Evolutionary conservation across 2,113 vertebrate species (phyloP).

Genomic region (Centropristis striata): DNA sequence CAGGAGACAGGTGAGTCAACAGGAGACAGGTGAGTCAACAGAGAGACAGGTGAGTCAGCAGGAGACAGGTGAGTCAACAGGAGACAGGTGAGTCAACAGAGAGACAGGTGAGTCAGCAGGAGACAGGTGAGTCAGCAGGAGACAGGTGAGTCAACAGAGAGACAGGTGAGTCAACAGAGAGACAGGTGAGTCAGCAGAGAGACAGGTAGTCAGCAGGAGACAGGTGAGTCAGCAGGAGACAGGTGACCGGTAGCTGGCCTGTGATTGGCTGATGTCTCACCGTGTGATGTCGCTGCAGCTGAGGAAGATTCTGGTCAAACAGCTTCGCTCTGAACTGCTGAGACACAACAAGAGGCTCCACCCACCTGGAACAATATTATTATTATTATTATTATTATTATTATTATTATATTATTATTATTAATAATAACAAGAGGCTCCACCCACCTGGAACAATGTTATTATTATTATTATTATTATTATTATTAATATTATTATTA

Average conservation of each 20-base stretch:
- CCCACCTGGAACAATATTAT: constrained; percentile 36
- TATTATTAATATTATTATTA: too few species aligned
- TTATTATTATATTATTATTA: too few species aligned
- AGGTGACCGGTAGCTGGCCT: too few species aligned
- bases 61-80: too few species aligned
- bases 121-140: constrained; percentile 84
- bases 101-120: background rate
- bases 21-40: too few species aligned
- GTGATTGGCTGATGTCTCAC: constrained; percentile 79
- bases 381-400: too few species aligned
- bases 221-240: background rate
- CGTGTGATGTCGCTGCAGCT: constrained; percentile 87
- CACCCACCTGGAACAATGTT: too few species aligned
- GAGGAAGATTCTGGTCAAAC: constrained; percentile 84
- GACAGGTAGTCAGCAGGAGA: constrained; percentile 81
- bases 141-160: background rate
- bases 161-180: too few species aligned
- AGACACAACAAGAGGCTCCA: constrained; percentile 93
- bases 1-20: too few species aligned
- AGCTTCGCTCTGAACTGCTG: constrained; percentile 81
- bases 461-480: too few species aligned
- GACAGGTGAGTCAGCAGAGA: background rate
- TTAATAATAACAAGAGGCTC: too few species aligned
- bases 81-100: too few species aligned
- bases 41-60: background rate